A percentile compares a stretch with the other conserved stretches of the same genome.
These are phyloP conservation scores for Pelobates cultripes DNA, from an alignment of 2,797 vertebrate genomes.

Conservation along the genomic window DNA sequence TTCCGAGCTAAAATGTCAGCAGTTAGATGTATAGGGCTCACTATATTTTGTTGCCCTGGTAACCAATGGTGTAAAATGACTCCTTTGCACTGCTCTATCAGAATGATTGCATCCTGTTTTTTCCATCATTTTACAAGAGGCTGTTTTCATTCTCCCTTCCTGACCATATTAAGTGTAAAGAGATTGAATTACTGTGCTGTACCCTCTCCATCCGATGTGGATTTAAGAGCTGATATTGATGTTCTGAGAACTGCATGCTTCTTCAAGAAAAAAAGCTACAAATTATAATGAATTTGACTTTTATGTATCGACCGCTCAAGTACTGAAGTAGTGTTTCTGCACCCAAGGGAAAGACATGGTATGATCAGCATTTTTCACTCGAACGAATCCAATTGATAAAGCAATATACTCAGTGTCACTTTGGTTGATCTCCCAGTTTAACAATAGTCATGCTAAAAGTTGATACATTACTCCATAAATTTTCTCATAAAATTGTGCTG, in stretches of 20 bases:
- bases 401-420: slow-evolving; percentile 82
- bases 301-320: slow-evolving; percentile 79
- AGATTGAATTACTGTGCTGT: slow-evolving; percentile 83
- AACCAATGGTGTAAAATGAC: slow-evolving; percentile 84
- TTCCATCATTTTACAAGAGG: slow-evolving; percentile 84
- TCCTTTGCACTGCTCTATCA: slow-evolving; percentile 81
- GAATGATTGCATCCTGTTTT: slow-evolving; percentile 86
- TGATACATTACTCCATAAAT: slow-evolving; percentile 81
- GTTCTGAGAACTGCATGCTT: slow-evolving; percentile 76
- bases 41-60: slow-evolving; percentile 83
- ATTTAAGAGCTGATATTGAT: slow-evolving; percentile 85
- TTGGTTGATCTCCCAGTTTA: slow-evolving; percentile 80
- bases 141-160: slow-evolving; percentile 84
- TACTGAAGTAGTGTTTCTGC: slow-evolving; percentile 79
- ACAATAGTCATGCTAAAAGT: slow-evolving; percentile 82
- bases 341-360: slow-evolving; percentile 77
- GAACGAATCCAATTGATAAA: slow-evolving; percentile 84
- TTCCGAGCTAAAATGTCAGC: slow-evolving; percentile 85
- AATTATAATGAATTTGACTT: slow-evolving; percentile 88
- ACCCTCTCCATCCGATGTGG: slow-evolving; percentile 79
- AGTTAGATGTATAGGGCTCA: slow-evolving; percentile 80
- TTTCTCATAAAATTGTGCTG: slow-evolving; percentile 73
- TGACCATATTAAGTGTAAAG: slow-evolving; percentile 82
- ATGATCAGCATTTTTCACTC: slow-evolving; percentile 84
- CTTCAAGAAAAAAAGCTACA: slow-evolving; percentile 77